These are phyloP conservation scores for Tuta absoluta DNA, from an alignment of 2,888 invertebrate genomes.

Conservation along the genomic window DNA sequence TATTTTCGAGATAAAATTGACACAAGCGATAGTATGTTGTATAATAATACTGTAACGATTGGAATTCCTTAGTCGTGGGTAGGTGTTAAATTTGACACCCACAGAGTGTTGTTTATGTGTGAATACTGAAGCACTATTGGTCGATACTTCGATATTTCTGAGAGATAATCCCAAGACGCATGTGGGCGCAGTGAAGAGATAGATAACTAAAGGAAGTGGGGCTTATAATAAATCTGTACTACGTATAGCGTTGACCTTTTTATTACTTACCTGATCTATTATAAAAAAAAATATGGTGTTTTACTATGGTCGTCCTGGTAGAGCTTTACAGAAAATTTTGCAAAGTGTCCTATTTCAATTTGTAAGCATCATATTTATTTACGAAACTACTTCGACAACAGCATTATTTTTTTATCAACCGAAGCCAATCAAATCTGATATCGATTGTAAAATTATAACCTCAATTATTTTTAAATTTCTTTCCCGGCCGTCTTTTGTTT, in stretches of 20 bases:
- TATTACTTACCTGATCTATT: too few species aligned
- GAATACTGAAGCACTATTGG: constrained; percentile 62
- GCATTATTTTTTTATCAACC: not conserved
- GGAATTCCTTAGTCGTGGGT: constrained; percentile 36
- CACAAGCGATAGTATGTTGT: constrained; percentile 35
- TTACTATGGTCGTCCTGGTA: too few species aligned
- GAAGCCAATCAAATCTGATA: constrained; percentile 15
- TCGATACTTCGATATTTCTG: constrained; percentile 40
- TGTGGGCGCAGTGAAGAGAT: not conserved
- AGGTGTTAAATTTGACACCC: constrained; percentile 63
- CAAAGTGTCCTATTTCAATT: too few species aligned
- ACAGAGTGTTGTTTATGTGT: constrained; percentile 56
- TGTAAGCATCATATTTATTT: not conserved
- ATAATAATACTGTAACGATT: constrained; percentile 26
- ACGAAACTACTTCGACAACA: not conserved
- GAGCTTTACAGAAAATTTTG: too few species aligned
- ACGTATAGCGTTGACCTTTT: too few species aligned
- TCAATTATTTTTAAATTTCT: constrained; percentile 36
- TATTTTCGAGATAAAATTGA: constrained; percentile 26
- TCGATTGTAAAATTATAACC: constrained; percentile 15
- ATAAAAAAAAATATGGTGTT: too few species aligned
- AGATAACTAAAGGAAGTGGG: not conserved
- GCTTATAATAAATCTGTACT: too few species aligned
- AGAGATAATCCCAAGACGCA: constrained; percentile 25
- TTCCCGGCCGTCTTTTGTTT: constrained; percentile 51